Base-by-base conservation (phyloP, 2,888 invertebrate genomes). In the Chesias legatella region DNA sequence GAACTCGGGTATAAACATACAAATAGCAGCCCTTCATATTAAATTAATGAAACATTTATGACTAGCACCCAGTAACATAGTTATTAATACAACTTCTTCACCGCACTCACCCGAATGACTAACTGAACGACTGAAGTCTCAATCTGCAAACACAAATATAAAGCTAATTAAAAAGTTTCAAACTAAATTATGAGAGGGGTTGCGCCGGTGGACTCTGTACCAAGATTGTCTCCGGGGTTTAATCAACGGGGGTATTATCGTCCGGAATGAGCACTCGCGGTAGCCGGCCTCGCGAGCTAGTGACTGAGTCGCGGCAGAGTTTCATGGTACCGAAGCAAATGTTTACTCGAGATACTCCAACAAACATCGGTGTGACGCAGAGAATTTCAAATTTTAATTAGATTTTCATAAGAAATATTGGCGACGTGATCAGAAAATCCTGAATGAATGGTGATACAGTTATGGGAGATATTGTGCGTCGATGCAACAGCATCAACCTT, bases 181-280 rank as follows among this genome's bases (percentile, higher is more conserved):
- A 88, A 88, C 86, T 85, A 81, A 86, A 86, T 88, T 88, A 88
- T 88, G 84, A 84, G 86, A 84, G 86, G 85, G 88, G 84, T 80
- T 77, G 78, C 73, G 74, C 63, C 71, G 77, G 75, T 76, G 75
- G 78, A 68, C 84, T 76, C 77, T 54, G 83, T 78, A 84, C 85
- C 80, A 83, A 80, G 83, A 81, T 83, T 81, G 75, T 73, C 70
- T 68, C 70, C 58, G 75, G 81, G 84, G 81, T 84, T 85, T 76
- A 79, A 82, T 80, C 77, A 75, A 69, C 78, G 74, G 67, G 75
- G 67, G 62, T 69, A 71, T 65, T 74, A 66, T 75, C 71, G 75
- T 58, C 49, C 53, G 74, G 75, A 81, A 80, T 79, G 71, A 64
- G 64, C 65, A 56, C 51, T 52, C 63, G 57, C 56, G 48, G 48